Percentiles rank a stretch among this genome's conserved stretches.
Conservation (phyloP, 2,113 vertebrate genomes). For the Castor canadensis region DNA sequence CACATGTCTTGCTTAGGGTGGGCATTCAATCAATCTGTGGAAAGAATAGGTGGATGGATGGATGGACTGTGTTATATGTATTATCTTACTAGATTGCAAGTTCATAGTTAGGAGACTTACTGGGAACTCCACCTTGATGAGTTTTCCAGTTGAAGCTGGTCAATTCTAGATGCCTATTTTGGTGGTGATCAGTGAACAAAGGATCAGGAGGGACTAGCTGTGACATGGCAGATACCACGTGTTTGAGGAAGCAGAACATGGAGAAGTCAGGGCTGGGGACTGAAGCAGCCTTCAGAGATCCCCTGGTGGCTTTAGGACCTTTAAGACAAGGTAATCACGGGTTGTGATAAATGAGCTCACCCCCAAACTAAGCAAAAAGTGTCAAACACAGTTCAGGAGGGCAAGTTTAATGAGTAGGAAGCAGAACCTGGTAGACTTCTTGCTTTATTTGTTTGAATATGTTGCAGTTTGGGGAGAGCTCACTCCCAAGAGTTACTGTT, state of each 20-base stretch:
- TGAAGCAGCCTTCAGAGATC: neutral
- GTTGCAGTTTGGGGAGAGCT: neutral
- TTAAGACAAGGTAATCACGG: neutral
- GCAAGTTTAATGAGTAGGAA: constrained; percentile 45
- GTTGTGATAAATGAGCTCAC: neutral
- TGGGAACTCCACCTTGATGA: neutral
- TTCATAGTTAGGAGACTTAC: neutral
- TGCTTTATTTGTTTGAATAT: constrained; percentile 29
- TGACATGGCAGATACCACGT: neutral
- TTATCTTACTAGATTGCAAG: neutral
- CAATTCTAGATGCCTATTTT: neutral
- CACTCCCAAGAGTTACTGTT: neutral
- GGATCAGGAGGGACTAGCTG: constrained; percentile 25
- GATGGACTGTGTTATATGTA: neutral
- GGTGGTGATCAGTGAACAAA: neutral
- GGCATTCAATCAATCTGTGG: neutral
- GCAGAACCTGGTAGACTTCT: neutral
- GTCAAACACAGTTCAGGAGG: constrained; percentile 14
- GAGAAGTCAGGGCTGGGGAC: neutral
- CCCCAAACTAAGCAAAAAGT: neutral
- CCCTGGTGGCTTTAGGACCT: neutral
- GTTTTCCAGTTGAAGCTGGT: constrained; percentile 22
- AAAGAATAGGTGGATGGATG: neutral
- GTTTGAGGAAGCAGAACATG: neutral
- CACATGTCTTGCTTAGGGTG: fast-evolving